A percentile compares a stretch with the other conserved stretches of the same genome.
phyloP scores from a whole-genome alignment of 2,888 invertebrate genomes.

The Stenodema calcarata region DNA sequence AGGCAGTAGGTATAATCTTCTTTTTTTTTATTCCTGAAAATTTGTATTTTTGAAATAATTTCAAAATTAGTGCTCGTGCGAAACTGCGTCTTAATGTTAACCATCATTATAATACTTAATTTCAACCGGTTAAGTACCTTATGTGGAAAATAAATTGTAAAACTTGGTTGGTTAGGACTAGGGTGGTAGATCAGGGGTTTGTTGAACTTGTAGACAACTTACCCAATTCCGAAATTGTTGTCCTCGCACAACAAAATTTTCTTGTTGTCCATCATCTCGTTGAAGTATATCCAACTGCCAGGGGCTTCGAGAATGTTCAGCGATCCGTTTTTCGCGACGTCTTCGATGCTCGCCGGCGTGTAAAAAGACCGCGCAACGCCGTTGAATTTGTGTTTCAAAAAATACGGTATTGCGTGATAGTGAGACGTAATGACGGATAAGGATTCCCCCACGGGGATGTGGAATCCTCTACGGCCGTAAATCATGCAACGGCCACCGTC shows the following conservation, averaged over 20 bases:
- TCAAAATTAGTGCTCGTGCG: too few species aligned
- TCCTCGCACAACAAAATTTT: constrained; percentile 12
- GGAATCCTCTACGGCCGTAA: constrained; percentile 35
- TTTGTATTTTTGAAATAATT: too few species aligned
- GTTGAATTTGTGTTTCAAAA: constrained; percentile 7
- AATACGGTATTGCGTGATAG: constrained; percentile 25
- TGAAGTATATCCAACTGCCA: not conserved
- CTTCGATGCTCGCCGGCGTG: not conserved
- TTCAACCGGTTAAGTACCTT: too few species aligned
- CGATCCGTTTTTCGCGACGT: not conserved
- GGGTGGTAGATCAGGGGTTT: too few species aligned
- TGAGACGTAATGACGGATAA: not conserved
- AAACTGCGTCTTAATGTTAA: too few species aligned
- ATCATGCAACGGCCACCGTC: constrained; percentile 20
- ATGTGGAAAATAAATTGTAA: too few species aligned
- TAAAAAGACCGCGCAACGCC: not conserved
- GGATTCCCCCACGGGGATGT: not conserved
- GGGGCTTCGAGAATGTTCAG: not conserved
- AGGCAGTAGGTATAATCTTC: too few species aligned
- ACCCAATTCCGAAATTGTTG: constrained; percentile 1
- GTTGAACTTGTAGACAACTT: too few species aligned
- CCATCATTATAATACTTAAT: too few species aligned
- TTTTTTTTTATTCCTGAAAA: too few species aligned
- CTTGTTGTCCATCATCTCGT: not conserved
- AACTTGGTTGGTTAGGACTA: too few species aligned